Percentiles rank a stretch among this genome's conserved stretches.
These are phyloP conservation scores for Amphiura filiformis DNA, from an alignment of 35 echinoderm and acorn worm species.

Conservation along the genomic window DNA sequence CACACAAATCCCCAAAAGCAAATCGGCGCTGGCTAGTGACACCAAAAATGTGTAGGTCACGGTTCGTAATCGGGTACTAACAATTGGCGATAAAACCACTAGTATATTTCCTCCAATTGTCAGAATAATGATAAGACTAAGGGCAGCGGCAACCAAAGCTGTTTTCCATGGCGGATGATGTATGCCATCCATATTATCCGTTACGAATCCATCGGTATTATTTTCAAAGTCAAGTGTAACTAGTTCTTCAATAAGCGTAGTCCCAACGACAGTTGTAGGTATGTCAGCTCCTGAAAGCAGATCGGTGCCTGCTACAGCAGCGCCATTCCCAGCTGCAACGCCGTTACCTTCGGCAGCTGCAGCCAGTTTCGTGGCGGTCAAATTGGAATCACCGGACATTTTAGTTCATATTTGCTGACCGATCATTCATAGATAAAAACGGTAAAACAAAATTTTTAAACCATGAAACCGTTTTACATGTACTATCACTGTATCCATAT, in stretches of 20 bases:
- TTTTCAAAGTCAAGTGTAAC: not conserved
- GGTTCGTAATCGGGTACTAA: constrained; percentile 68
- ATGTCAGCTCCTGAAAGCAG: not conserved
- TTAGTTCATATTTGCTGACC: no score
- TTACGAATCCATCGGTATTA: not conserved
- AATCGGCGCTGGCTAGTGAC: constrained; percentile 74
- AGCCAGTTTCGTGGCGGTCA: not conserved
- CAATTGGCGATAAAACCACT: constrained; percentile 76
- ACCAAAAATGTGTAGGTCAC: constrained; percentile 84
- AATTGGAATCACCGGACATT: not conserved
- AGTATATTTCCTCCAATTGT: constrained; percentile 81
- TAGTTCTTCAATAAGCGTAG: not conserved
- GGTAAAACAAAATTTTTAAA: no score
- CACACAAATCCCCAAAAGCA: constrained; percentile 75
- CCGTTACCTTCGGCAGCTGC: not conserved
- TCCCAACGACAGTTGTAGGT: not conserved
- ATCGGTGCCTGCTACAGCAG: not conserved
- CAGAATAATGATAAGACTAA: constrained; percentile 65
- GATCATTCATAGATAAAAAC: no score
- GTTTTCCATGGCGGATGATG: not conserved
- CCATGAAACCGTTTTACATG: no score
- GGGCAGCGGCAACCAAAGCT: not conserved
- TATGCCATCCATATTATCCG: not conserved
- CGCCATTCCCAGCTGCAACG: not conserved
- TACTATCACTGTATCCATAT: no score